Percentiles rank a stretch among this genome's conserved stretches.
phyloP scores from a whole-genome alignment of 2,113 vertebrate species.

The Pygathrix nemaeus region DNA sequence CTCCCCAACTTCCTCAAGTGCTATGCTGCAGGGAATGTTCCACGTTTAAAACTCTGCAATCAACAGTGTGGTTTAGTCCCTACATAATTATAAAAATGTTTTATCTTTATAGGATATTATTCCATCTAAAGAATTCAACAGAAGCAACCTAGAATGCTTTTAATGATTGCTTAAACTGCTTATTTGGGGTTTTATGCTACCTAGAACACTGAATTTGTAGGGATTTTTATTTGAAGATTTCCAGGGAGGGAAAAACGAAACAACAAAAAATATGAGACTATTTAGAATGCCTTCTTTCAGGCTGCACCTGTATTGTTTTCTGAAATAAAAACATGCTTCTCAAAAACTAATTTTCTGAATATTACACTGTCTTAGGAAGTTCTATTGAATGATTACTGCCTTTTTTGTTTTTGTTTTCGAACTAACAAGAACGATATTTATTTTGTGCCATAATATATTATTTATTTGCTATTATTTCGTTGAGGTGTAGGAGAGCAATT shows the following conservation, averaged over 20 bases:
- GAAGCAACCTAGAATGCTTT: slow-evolving; percentile 66
- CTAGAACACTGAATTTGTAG: slow-evolving; percentile 44
- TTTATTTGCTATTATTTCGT: neutral
- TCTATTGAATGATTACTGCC: neutral
- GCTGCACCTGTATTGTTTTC: neutral
- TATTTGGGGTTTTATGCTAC: slow-evolving; percentile 38
- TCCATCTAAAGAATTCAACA: slow-evolving; percentile 49
- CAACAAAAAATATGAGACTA: slow-evolving; percentile 37
- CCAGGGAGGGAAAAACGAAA: neutral
- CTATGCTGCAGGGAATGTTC: neutral
- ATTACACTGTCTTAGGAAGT: slow-evolving; percentile 26
- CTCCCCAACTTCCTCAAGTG: neutral
- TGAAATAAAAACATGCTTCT: neutral
- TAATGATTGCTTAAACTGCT: slow-evolving; percentile 50
- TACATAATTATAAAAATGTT: slow-evolving; percentile 58
- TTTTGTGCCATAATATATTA: neutral
- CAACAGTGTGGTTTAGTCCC: slow-evolving; percentile 57
- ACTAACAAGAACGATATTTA: neutral
- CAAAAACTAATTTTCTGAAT: neutral
- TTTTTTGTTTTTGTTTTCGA: neutral
- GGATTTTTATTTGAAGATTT: slow-evolving; percentile 51
- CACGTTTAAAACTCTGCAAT: neutral
- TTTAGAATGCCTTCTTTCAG: neutral
- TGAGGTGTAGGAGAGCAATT: neutral
- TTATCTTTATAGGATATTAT: slow-evolving; percentile 77